Conservation (phyloP, 1,140 invertebrate genomes). For the Brachionus plicatilis region DNA sequence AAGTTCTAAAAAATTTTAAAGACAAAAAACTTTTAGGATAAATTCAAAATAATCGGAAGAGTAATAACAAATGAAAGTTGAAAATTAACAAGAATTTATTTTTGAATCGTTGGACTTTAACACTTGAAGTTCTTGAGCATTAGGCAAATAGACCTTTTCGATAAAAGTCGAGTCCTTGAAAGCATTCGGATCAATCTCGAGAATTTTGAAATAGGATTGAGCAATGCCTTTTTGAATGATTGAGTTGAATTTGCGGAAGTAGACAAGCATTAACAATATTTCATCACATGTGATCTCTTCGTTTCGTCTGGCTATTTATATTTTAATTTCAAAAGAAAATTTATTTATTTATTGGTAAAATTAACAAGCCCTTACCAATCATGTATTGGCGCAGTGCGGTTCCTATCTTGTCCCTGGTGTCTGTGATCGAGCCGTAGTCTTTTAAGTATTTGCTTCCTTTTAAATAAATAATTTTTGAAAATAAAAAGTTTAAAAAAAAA, state of each 20-base stretch:
- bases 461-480: background rate
- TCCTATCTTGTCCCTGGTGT: constrained; percentile 31
- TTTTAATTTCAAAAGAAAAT: background rate
- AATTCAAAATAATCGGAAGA: background rate
- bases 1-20: background rate
- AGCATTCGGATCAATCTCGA: background rate
- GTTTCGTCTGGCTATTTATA: constrained; percentile 10
- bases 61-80: too few relatives aligned
- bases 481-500: background rate
- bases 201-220: constrained; percentile 10
- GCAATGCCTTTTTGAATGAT: constrained; percentile 30
- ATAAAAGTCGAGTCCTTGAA: background rate
- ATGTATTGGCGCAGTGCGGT: constrained; percentile 31
- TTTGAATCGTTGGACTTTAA: background rate
- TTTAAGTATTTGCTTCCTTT: constrained; percentile 30
- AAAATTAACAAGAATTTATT: background rate
- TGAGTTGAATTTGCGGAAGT: constrained; percentile 28
- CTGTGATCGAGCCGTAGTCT: background rate
- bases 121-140: background rate
- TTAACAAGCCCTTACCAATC: background rate
- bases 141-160: constrained; percentile 26
- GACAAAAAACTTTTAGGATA: background rate
- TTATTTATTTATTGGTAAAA: background rate
- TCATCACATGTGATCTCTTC: constrained; percentile 40
- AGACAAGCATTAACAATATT: constrained; percentile 32